Percentiles rank a stretch among this genome's conserved stretches.
Evolutionary conservation across 2,113 vertebrate species (phyloP).

Genomic region (Tichodroma muraria): DNA sequence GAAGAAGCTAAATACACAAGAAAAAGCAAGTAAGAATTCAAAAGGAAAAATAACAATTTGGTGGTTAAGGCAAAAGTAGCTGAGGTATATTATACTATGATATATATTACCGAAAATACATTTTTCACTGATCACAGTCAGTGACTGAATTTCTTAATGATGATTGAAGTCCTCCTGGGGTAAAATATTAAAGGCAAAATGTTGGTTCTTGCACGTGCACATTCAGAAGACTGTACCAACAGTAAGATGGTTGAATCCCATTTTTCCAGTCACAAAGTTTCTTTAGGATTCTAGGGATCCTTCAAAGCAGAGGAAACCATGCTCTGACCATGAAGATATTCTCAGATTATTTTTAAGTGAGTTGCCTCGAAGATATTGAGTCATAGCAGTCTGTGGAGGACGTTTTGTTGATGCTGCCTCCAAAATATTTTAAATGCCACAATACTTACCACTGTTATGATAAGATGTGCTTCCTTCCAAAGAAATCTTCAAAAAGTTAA

Average conservation of each 20-base stretch:
- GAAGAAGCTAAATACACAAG: not conserved
- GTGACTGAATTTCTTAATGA: not conserved
- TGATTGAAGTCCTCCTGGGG: not conserved
- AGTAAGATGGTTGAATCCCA: not conserved
- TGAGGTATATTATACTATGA: not conserved
- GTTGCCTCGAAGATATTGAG: not conserved
- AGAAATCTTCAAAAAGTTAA: not conserved
- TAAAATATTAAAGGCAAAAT: not conserved
- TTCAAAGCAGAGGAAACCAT: not conserved
- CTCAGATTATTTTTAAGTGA: not conserved
- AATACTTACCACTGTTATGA: not conserved
- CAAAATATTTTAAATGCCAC: not conserved
- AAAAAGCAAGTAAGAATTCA: not conserved
- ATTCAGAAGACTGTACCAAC: accelerated
- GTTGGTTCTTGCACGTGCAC: not conserved
- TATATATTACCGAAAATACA: not conserved
- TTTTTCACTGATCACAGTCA: not conserved
- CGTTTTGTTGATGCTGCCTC: not conserved
- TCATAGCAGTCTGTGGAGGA: not conserved
- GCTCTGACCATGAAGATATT: not conserved
- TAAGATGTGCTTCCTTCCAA: not conserved
- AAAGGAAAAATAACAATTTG: not conserved
- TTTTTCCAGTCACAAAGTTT: not conserved
- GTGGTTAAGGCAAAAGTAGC: not conserved
- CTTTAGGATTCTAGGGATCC: not conserved